Evolutionary conservation across 2,888 invertebrate genomes (phyloP).

Genomic region (Petrolisthes cinctipes): DNA sequence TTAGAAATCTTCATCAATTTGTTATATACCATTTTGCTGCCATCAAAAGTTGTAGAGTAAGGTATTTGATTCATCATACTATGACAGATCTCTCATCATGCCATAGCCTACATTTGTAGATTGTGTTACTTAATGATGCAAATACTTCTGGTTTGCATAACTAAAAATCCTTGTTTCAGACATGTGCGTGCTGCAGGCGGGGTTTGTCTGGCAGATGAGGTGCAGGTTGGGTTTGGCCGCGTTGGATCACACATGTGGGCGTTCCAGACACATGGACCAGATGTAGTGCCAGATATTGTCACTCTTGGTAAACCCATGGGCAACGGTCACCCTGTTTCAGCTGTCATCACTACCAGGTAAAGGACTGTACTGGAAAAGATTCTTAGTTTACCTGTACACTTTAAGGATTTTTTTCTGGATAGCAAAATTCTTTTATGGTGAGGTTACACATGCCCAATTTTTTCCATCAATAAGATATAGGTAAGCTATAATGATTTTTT

Average conservation of each 20-base stretch:
- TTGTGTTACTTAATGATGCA: no score
- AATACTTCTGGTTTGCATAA: no score
- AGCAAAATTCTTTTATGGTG: background rate
- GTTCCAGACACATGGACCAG: constrained; percentile 85
- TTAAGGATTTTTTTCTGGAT: background rate
- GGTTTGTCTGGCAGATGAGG: constrained; percentile 97
- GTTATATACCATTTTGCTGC: no score
- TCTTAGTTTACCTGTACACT: background rate
- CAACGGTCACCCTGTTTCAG: constrained; percentile 97
- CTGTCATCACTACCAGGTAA: constrained; percentile 86
- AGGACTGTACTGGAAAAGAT: background rate
- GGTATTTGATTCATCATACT: background rate
- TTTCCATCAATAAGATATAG: background rate
- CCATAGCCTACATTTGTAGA: no score
- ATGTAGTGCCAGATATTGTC: constrained; percentile 95
- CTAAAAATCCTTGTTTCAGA: constrained; percentile 70
- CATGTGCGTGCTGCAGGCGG: constrained; percentile 90
- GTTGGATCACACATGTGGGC: constrained; percentile 98
- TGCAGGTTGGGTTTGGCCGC: constrained; percentile 97
- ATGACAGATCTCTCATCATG: background rate
- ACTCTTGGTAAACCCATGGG: constrained; percentile 99
- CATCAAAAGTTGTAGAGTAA: no score
- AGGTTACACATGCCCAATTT: background rate
- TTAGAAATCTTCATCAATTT: no score
- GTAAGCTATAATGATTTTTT: background rate